Evolutionary conservation across 2,888 invertebrate species (phyloP).

Genomic region (Caenorhabditis plicata): DNA sequence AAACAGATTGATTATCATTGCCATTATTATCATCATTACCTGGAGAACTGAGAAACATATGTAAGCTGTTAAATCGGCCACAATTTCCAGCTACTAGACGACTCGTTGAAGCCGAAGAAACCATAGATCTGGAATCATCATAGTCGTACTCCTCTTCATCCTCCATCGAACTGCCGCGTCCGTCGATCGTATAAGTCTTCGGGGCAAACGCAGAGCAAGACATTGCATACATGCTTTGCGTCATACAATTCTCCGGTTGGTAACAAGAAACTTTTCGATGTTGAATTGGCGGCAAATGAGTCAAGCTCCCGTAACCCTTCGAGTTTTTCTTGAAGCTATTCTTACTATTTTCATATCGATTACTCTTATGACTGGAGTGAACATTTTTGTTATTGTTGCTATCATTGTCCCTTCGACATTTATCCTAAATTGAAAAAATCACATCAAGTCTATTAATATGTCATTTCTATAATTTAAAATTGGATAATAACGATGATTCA

Average conservation of each 20-base stretch:
- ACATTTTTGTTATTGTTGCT: too few relatives aligned
- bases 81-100: conserved; percentile 14
- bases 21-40: conserved; percentile 12
- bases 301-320: conserved; percentile 38
- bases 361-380: too few relatives aligned
- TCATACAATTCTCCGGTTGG: conserved; percentile 29
- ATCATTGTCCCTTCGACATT: too few relatives aligned
- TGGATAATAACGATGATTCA: too few relatives aligned
- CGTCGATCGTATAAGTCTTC: conserved; percentile 1
- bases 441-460: too few relatives aligned
- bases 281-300: conserved; percentile 35
- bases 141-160: conserved; percentile 27
- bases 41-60: conserved; percentile 28
- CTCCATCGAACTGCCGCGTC: conserved; percentile 5
- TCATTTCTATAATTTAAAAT: too few relatives aligned
- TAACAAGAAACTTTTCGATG: conserved; percentile 11
- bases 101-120: conserved; percentile 44
- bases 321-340: too few relatives aligned
- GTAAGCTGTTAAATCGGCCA: conserved; percentile 16
- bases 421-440: too few relatives aligned
- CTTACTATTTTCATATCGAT: too few relatives aligned
- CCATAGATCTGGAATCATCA: conserved; percentile 34
- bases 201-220: background rate
- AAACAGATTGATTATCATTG: too few relatives aligned
- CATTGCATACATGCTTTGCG: conserved; percentile 40